Evolutionary conservation across 2,888 invertebrate genomes (phyloP).

Genomic region (Buathra laborator): DNA sequence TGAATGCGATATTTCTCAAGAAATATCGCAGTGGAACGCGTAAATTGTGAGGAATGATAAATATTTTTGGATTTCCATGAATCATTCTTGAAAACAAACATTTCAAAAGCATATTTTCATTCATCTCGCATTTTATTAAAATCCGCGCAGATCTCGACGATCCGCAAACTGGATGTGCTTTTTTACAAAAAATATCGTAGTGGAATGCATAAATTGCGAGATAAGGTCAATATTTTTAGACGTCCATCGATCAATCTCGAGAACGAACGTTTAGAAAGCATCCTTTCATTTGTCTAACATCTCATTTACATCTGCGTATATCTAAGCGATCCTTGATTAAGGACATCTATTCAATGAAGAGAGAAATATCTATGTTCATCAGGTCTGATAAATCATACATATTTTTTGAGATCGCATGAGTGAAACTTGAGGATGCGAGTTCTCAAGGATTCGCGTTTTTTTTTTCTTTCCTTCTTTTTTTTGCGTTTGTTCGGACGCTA

Average conservation of each 20-base stretch:
- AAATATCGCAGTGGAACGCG: background rate
- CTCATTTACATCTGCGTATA: background rate
- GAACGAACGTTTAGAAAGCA: background rate
- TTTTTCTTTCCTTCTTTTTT: conserved; percentile 27
- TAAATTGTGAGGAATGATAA: background rate
- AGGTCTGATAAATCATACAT: conserved; percentile 14
- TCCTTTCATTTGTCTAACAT: background rate
- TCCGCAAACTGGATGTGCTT: background rate
- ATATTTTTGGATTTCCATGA: background rate
- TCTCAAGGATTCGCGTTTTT: conserved; percentile 15
- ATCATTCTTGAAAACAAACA: too few relatives aligned
- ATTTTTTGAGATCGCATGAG: conserved; percentile 42
- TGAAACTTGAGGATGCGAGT: background rate
- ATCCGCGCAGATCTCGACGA: conserved; percentile 25
- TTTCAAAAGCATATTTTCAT: too few relatives aligned
- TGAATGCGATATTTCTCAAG: background rate
- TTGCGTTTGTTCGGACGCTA: conserved; percentile 20
- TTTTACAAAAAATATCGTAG: conserved; percentile 11
- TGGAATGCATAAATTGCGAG: background rate
- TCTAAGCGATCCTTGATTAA: background rate
- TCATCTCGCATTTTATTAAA: too few relatives aligned
- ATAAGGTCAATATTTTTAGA: conserved; percentile 46
- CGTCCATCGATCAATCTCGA: background rate
- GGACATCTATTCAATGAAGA: too few relatives aligned
- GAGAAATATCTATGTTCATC: conserved; percentile 6